Conservation (phyloP, 1,140 invertebrate genomes). For the Ceratosolen solmsi region DNA sequence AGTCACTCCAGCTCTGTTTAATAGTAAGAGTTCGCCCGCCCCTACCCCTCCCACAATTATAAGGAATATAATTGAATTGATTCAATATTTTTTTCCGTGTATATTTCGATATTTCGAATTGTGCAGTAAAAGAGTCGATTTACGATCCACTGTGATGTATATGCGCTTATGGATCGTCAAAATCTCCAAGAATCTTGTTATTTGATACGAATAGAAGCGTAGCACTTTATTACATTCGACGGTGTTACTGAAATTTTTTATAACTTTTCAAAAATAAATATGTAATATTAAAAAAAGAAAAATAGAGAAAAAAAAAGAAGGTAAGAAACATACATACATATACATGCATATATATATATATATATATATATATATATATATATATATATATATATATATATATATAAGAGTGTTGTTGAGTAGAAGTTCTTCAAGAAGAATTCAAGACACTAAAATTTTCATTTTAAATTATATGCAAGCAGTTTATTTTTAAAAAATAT, state of each 20-base stretch:
- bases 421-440: background rate
- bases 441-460: background rate
- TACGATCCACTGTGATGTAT: background rate
- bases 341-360: too few species aligned
- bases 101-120: slow-evolving; percentile 17
- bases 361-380: too few species aligned
- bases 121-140: background rate
- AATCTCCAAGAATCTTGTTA: background rate
- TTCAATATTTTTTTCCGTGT: slow-evolving; percentile 6
- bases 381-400: too few species aligned
- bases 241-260: background rate
- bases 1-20: background rate
- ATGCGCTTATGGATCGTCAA: background rate
- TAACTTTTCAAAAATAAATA: background rate
- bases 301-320: too few species aligned
- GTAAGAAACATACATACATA: too few species aligned
- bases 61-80: background rate
- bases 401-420: too few species aligned
- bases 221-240: background rate
- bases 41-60: too few species aligned
- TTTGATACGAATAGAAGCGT: background rate
- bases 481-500: background rate
- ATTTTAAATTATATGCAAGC: background rate
- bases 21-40: background rate
- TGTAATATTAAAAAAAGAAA: background rate